Evolutionary conservation across 2,888 invertebrate species (phyloP).

Genomic region (Ormia ochracea): DNA sequence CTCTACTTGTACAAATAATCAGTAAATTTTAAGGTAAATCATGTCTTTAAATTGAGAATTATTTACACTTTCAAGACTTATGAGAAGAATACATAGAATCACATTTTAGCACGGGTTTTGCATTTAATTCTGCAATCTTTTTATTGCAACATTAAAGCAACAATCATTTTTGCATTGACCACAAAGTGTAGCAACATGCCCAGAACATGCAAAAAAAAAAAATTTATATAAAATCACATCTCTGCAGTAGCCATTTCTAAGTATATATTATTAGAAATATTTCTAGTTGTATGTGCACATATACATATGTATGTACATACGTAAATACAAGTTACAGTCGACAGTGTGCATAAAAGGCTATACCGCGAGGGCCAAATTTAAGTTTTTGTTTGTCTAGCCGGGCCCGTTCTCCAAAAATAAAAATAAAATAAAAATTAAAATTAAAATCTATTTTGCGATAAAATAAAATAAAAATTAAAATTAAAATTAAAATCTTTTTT

Average conservation of each 20-base stretch:
- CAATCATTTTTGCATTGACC: constrained; percentile 34
- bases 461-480: too few species aligned
- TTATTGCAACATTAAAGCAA: constrained; percentile 20
- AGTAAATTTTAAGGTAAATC: constrained; percentile 29
- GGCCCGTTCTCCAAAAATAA: too few species aligned
- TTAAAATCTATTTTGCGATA: too few species aligned
- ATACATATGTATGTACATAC: too few species aligned
- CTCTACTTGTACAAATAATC: constrained; percentile 9
- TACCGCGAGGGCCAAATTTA: too few species aligned
- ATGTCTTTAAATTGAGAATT: constrained; percentile 37
- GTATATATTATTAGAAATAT: constrained; percentile 1
- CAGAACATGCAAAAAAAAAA: constrained; percentile 6
- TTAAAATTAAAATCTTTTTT: too few species aligned
- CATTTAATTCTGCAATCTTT: constrained; percentile 19
- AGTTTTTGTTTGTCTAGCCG: too few species aligned
- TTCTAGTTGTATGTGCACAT: background rate
- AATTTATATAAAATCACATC: constrained; percentile 7
- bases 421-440: too few species aligned
- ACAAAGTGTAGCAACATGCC: constrained; percentile 37
- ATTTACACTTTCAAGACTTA: constrained; percentile 17
- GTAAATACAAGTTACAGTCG: too few species aligned
- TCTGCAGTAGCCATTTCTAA: background rate
- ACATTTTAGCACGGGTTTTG: constrained; percentile 59
- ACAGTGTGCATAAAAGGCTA: too few species aligned
- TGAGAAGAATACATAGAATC: constrained; percentile 24